These are phyloP conservation scores for Cecropterus lyciades DNA, from an alignment of 1,140 invertebrate genomes.

Conservation along the genomic window DNA sequence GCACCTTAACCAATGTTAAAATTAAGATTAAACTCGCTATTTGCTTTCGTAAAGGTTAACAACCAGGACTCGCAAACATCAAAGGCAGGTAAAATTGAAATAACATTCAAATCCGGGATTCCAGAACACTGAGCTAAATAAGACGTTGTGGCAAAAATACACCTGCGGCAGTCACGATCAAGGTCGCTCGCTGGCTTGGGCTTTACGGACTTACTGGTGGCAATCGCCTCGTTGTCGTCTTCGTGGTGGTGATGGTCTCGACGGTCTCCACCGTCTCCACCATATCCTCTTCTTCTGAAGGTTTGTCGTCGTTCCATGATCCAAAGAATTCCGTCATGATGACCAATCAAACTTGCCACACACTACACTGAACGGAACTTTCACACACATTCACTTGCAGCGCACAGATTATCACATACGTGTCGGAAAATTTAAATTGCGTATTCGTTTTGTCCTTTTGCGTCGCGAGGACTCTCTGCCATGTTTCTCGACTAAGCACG, in stretches of 20 bases:
- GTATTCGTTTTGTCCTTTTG: constrained; percentile 44
- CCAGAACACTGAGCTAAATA: constrained; percentile 56
- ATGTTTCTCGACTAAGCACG: constrained; percentile 43
- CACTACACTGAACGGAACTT: constrained; percentile 57
- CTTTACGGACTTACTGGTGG: constrained; percentile 56
- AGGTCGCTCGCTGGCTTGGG: constrained; percentile 45
- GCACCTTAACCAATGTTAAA: constrained; percentile 58
- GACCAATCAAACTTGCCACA: constrained; percentile 44
- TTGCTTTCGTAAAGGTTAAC: constrained; percentile 36
- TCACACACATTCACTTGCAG: constrained; percentile 63
- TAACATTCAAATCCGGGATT: constrained; percentile 46
- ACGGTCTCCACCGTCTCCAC: constrained; percentile 67
- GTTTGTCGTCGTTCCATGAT: constrained; percentile 60
- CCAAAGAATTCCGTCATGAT: constrained; percentile 77
- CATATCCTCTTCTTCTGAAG: constrained; percentile 48
- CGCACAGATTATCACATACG: constrained; percentile 39
- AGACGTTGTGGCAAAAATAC: constrained; percentile 63
- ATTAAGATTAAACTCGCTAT: constrained; percentile 15
- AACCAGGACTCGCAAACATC: constrained; percentile 47
- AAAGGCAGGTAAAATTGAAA: constrained; percentile 53
- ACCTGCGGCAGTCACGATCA: constrained; percentile 62
- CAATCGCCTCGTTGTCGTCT: constrained; percentile 61
- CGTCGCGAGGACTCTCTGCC: constrained; percentile 41
- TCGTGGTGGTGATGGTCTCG: constrained; percentile 69
- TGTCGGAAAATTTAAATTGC: constrained; percentile 42